Conservation (phyloP, 2,888 invertebrate species). For the Drosophila histrio region DNA sequence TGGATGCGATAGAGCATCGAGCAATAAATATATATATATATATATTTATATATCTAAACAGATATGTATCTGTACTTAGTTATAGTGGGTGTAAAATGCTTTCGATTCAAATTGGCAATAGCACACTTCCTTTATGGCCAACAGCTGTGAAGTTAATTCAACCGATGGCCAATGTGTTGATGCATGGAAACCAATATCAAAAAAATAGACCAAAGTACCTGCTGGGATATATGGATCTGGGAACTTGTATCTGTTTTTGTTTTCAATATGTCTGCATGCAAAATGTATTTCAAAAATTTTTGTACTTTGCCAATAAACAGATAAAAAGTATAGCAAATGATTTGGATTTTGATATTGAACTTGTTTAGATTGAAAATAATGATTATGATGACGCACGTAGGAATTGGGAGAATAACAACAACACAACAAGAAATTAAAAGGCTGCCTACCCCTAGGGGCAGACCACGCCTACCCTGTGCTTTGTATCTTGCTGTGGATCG, state of each 20-base stretch:
- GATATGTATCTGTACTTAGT: conserved; percentile 3
- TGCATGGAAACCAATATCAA: conserved; percentile 48
- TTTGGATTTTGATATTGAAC: conserved; percentile 42
- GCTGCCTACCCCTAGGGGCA: conserved; percentile 63
- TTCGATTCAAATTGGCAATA: conserved; percentile 49
- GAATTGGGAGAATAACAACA: background rate
- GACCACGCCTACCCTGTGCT: conserved; percentile 81
- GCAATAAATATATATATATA: background rate
- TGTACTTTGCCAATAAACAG: conserved; percentile 25
- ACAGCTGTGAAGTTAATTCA: conserved; percentile 57
- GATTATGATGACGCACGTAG: conserved; percentile 57
- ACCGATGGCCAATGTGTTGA: conserved; percentile 52
- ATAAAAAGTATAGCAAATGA: conserved; percentile 13
- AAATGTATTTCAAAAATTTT: conserved; percentile 49
- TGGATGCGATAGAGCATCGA: conserved; percentile 16
- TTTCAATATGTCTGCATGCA: conserved; percentile 45
- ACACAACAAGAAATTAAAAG: background rate
- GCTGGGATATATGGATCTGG: conserved; percentile 7
- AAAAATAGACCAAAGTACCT: conserved; percentile 46
- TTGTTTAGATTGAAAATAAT: conserved; percentile 51
- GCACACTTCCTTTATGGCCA: conserved; percentile 70
- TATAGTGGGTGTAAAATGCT: conserved; percentile 40
- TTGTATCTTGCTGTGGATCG: conserved; percentile 79
- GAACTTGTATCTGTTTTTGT: background rate
- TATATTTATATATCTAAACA: conserved; percentile 1